Conservation (phyloP, 2,797 vertebrate genomes). For the Rallus crepitans region DNA sequence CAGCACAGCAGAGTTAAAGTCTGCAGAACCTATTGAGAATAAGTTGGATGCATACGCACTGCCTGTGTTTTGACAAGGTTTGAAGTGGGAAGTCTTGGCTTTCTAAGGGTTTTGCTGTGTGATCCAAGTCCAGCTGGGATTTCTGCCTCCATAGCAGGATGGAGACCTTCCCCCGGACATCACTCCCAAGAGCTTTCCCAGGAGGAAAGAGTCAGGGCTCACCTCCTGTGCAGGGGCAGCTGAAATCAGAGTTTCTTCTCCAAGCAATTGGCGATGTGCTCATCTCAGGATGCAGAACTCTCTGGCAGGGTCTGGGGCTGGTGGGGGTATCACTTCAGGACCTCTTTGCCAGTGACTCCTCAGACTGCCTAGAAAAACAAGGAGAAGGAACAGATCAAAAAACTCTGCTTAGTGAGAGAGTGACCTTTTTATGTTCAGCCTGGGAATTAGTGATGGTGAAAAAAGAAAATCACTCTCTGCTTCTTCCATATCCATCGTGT, state of each 20-base stretch:
- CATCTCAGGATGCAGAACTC: not conserved
- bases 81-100: constrained; percentile 56
- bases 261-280: fast-evolving
- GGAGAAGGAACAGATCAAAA: not conserved
- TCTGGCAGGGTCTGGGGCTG: not conserved
- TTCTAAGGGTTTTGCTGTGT: not conserved
- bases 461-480: too few relatives aligned
- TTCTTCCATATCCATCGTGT: not conserved
- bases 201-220: not conserved
- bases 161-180: not conserved
- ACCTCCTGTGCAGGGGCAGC: not conserved
- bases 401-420: not conserved
- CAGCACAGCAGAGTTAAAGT: not conserved
- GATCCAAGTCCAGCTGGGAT: constrained; percentile 17
- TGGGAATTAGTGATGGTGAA: not conserved
- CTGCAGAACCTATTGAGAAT: constrained; percentile 57
- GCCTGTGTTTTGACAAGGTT: constrained; percentile 49
- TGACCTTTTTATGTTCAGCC: not conserved
- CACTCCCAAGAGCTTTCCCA: not conserved
- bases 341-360: not conserved
- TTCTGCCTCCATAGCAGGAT: not conserved
- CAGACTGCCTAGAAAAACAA: not conserved
- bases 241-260: not conserved
- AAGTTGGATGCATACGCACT: not conserved
- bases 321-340: not conserved